A percentile compares a stretch with the other conserved stretches of the same genome.
These are phyloP conservation scores for Pseudopleuronectes americanus DNA, from an alignment of 2,797 vertebrate genomes.

Conservation along the genomic window DNA sequence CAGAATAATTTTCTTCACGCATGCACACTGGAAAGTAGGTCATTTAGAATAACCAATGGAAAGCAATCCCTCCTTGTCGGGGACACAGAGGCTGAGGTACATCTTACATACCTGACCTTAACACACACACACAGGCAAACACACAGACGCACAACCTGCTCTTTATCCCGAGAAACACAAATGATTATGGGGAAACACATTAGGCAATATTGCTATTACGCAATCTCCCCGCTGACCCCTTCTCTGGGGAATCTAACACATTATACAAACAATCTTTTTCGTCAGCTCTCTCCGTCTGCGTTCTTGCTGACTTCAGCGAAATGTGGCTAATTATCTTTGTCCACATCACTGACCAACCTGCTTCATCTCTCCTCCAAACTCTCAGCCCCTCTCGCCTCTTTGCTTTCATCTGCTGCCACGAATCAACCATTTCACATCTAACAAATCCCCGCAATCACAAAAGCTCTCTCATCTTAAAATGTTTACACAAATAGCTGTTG, in stretches of 20 bases:
- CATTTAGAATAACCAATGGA: constrained; percentile 53
- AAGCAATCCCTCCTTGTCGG: constrained; percentile 23
- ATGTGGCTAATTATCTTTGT: constrained; percentile 60
- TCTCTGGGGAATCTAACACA: constrained; percentile 32
- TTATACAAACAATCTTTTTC: constrained; percentile 49
- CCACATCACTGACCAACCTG: constrained; percentile 48
- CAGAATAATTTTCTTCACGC: constrained; percentile 39
- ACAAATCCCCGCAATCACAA: neutral
- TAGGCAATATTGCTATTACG: constrained; percentile 28
- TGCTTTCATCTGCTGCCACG: constrained; percentile 5
- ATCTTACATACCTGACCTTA: neutral
- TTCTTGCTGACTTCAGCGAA: constrained; percentile 73
- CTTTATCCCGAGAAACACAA: neutral
- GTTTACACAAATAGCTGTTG: too few relatives aligned
- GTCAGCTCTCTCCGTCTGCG: constrained; percentile 34
- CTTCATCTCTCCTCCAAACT: constrained; percentile 34
- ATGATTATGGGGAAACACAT: constrained; percentile 30
- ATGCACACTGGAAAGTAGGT: constrained; percentile 67
- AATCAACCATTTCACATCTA: constrained; percentile 21
- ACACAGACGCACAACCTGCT: constrained; percentile 13
- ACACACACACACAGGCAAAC: constrained; percentile 4
- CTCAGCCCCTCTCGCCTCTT: constrained; percentile 10
- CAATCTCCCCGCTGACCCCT: constrained; percentile 27
- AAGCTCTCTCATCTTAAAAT: neutral
- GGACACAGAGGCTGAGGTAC: constrained; percentile 15